These are phyloP conservation scores for Hedya salicella DNA, from an alignment of 2,888 invertebrate species.

Conservation along the genomic window DNA sequence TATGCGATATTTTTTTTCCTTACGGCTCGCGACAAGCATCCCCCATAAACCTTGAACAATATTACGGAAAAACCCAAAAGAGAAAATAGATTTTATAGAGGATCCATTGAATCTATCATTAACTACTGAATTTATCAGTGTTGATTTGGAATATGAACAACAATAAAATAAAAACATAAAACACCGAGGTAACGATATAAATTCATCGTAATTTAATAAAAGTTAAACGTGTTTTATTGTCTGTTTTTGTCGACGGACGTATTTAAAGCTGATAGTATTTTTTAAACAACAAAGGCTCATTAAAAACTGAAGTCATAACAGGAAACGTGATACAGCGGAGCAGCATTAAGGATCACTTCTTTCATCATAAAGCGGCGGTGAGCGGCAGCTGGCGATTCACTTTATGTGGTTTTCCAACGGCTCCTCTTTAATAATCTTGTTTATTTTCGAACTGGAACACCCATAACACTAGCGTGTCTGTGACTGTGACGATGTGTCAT, in stretches of 20 bases:
- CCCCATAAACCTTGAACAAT: no score
- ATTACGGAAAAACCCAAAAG: no score
- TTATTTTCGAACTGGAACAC: conserved; percentile 80
- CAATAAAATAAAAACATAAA: conserved; percentile 56
- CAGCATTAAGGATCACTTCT: conserved; percentile 71
- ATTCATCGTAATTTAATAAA: conserved; percentile 38
- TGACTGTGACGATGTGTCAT: conserved; percentile 67
- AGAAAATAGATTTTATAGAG: no score
- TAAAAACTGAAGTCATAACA: conserved; percentile 84
- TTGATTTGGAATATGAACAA: conserved; percentile 26
- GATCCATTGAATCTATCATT: no score
- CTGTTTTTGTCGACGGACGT: conserved; percentile 55
- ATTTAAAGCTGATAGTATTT: conserved; percentile 73
- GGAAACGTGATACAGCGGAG: conserved; percentile 80
- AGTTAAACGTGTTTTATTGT: conserved; percentile 40
- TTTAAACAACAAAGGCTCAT: conserved; percentile 77
- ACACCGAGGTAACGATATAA: conserved; percentile 32
- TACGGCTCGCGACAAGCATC: no score
- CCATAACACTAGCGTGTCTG: conserved; percentile 70
- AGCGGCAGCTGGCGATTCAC: conserved; percentile 78
- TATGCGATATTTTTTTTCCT: no score
- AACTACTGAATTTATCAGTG: no score
- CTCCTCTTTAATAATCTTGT: conserved; percentile 81
- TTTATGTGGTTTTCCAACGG: conserved; percentile 80
- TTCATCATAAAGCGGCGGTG: conserved; percentile 79